A percentile compares a stretch with the other conserved stretches of the same genome.
Conservation (phyloP, 2,797 vertebrate species). For the Etheostoma nigrum region DNA sequence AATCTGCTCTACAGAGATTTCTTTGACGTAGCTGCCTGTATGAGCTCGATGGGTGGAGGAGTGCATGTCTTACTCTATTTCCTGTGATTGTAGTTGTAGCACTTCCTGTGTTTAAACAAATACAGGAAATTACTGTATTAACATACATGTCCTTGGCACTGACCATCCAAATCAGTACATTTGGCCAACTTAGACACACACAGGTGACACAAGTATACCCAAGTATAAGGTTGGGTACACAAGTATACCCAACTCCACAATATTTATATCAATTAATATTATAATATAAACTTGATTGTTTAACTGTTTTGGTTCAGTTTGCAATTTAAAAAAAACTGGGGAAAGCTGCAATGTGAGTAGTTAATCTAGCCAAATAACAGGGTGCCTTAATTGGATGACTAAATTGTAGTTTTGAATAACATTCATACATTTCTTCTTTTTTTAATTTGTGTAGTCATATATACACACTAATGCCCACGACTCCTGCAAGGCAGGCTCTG, state of each 20-base stretch:
- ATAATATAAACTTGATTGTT: neutral
- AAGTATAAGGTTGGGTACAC: neutral
- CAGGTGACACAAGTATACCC: neutral
- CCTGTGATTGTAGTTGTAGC: slow-evolving; percentile 73
- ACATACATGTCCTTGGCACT: slow-evolving; percentile 39
- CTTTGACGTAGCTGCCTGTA: slow-evolving; percentile 21
- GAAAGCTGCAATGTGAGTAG: neutral
- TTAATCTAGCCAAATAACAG: too few relatives aligned
- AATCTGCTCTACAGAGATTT: neutral
- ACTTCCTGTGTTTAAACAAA: slow-evolving; percentile 76
- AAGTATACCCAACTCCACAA: neutral
- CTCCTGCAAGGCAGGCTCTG: neutral
- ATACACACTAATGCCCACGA: neutral
- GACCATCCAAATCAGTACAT: slow-evolving; percentile 33
- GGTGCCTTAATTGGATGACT: neutral
- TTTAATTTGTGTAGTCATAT: neutral
- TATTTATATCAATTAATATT: neutral
- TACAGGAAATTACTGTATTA: slow-evolving; percentile 69
- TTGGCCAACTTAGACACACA: neutral
- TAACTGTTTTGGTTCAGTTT: neutral
- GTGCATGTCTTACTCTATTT: slow-evolving; percentile 43
- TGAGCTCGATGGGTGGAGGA: slow-evolving; percentile 40
- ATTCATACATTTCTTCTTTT: neutral
- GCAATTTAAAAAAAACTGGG: neutral
- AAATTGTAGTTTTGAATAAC: neutral